Base-by-base conservation (phyloP, 2,797 vertebrate genomes). In the Liparis tanakae region DNA sequence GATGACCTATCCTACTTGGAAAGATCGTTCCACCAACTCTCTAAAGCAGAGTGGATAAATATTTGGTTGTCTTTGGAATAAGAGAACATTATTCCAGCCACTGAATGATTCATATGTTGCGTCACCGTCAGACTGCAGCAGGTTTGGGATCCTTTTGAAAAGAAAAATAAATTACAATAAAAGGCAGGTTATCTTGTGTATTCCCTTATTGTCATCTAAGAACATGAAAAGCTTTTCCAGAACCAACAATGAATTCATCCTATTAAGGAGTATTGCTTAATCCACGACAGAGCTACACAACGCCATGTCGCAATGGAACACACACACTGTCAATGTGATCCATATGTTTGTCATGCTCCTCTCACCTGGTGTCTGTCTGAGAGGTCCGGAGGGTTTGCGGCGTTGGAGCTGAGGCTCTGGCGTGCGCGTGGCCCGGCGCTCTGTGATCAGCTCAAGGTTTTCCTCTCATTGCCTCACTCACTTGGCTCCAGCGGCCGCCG, bases 381-480 rank as follows among this genome's bases (percentile, higher is more conserved):
- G 13, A 22, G 37, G 54, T 36, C 34, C 37, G 7, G 22, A 63
- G 64, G 58, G 61, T 86, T 77, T 76, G 43, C 25, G 9, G 74
- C 20, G 10, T 37, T 67, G 69, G 74, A 50, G 46, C 41, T 2
- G 36, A 78, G 70, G 79, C 74, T 62, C 57, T 37, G 72, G 66
- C 74, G 22, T 66, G 56, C n/a, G 54, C 36, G 18, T 81, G 79
- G 80, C 55, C 78, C 70, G 75, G 36, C 0, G 0, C 48, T 70
- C 80, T 56, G 70, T 71, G 82, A 84, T 88, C 85, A 89, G 82
- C 77, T 88, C 76, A 79, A 75, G 56, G 72, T 87, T 88, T 84
- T 74, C 72, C 81, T 72, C 69, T 71, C 76, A 50, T 78, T 83
- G 82, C 81, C 85, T 81, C 74, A 74, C 79, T 76, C 67, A 7